Conservation (phyloP, 2,888 invertebrate species). For the Scaptomyza flava region DNA sequence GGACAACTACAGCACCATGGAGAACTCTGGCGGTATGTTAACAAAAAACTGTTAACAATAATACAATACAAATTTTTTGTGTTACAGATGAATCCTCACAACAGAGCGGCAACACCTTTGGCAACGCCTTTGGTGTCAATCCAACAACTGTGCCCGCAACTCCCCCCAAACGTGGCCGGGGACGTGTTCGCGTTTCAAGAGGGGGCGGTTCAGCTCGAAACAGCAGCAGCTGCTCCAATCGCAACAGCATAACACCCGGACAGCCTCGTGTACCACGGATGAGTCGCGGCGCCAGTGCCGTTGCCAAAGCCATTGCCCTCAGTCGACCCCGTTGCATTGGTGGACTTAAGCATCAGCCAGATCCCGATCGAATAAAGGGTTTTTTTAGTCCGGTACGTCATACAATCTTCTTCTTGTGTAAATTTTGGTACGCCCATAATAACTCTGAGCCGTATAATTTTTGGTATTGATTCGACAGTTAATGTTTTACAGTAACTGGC, state of each 20-base stretch:
- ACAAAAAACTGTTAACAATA: not conserved
- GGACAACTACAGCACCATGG: slow-evolving; percentile 68
- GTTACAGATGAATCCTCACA: slow-evolving; percentile 56
- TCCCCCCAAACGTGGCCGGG: slow-evolving; percentile 65
- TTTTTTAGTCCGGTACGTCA: slow-evolving; percentile 83
- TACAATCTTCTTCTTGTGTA: too few species aligned
- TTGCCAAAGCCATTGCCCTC: slow-evolving; percentile 78
- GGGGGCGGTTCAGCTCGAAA: slow-evolving; percentile 43
- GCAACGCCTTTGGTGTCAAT: slow-evolving; percentile 29
- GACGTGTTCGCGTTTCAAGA: slow-evolving; percentile 67
- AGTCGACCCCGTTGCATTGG: slow-evolving; percentile 82
- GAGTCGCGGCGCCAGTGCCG: slow-evolving; percentile 82
- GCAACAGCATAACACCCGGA: slow-evolving; percentile 40
- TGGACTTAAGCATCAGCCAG: slow-evolving; percentile 82
- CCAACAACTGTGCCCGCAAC: slow-evolving; percentile 1
- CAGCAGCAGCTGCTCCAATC: slow-evolving; percentile 20
- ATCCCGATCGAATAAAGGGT: slow-evolving; percentile 81
- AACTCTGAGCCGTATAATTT: too few species aligned
- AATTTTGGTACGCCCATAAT: too few species aligned
- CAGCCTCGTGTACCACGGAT: slow-evolving; percentile 78
- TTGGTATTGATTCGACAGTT: too few species aligned
- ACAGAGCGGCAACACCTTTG: slow-evolving; percentile 33
- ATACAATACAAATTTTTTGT: not conserved
- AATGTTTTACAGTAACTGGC: too few species aligned
- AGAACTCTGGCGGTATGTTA: slow-evolving; percentile 76